phyloP scores from a whole-genome alignment of 1,140 invertebrate species.

The Dendroctonus valens region DNA sequence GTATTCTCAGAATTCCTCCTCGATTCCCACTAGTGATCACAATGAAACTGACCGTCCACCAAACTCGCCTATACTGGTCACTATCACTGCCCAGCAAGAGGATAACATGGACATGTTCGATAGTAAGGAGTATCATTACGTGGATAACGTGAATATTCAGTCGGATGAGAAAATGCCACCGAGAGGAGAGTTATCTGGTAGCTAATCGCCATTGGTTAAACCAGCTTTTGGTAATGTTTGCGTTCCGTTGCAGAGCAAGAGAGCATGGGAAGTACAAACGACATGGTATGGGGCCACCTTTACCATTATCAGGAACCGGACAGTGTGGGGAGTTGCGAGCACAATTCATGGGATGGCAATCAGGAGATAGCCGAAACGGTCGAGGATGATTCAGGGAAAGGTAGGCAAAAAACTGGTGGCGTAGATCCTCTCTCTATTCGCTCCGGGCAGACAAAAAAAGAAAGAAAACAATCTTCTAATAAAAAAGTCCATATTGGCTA shows the following conservation, averaged over 20 bases:
- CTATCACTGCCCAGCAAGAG: constrained; percentile 37
- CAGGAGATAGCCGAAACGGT: constrained; percentile 13
- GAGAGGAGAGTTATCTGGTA: constrained; percentile 71
- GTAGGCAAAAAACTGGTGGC: constrained; percentile 4
- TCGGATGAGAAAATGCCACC: constrained; percentile 83
- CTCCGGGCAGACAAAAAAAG: too few relatives aligned
- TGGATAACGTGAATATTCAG: constrained; percentile 71
- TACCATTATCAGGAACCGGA: constrained; percentile 43
- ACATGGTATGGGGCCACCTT: constrained; percentile 45
- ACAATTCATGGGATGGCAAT: constrained; percentile 28
- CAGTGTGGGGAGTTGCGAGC: constrained; percentile 46
- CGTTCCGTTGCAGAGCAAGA: constrained; percentile 59
- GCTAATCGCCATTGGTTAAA: not conserved
- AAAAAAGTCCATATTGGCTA: too few relatives aligned
- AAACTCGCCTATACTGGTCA: constrained; percentile 43
- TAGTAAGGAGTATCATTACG: constrained; percentile 55
- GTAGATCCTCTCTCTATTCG: too few relatives aligned
- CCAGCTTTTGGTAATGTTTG: not conserved
- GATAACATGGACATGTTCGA: constrained; percentile 32
- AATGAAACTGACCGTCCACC: constrained; percentile 35
- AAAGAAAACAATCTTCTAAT: too few relatives aligned
- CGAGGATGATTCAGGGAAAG: constrained; percentile 10
- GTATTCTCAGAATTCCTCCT: constrained; percentile 38
- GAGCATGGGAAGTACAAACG: constrained; percentile 62
- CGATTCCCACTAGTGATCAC: constrained; percentile 43